Conservation (phyloP, 2,888 invertebrate genomes). For the Chironomus tentans region DNA sequence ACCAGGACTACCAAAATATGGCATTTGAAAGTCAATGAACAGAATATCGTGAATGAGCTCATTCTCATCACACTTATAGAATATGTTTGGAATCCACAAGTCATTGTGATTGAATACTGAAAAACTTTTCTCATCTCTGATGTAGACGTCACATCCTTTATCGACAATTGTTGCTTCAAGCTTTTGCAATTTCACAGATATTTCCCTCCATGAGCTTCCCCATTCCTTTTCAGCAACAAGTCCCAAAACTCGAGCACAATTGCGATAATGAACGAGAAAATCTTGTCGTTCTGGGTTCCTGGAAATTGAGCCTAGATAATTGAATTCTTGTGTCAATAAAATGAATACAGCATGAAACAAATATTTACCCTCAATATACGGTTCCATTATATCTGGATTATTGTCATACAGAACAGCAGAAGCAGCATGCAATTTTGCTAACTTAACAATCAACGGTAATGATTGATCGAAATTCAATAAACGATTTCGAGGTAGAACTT, state of each 20-base stretch:
- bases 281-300: slow-evolving; percentile 39
- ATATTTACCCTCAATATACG: slow-evolving; percentile 33
- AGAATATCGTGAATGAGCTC: slow-evolving; percentile 37
- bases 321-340: too few relatives aligned
- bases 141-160: slow-evolving; percentile 36
- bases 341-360: too few relatives aligned
- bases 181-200: slow-evolving; percentile 39
- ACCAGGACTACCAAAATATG: slow-evolving; percentile 39
- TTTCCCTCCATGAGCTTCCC: slow-evolving; percentile 37
- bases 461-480: slow-evolving; percentile 49
- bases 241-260: slow-evolving; percentile 38
- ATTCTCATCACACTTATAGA: slow-evolving; percentile 38
- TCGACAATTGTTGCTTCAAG: slow-evolving; percentile 38
- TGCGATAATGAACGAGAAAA: slow-evolving; percentile 38
- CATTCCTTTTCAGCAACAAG: slow-evolving; percentile 37
- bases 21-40: slow-evolving; percentile 39
- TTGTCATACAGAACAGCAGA: slow-evolving; percentile 38
- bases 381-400: slow-evolving; percentile 36
- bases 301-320: slow-evolving; percentile 34
- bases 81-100: slow-evolving; percentile 40
- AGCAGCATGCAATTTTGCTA: slow-evolving; percentile 50
- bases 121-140: slow-evolving; percentile 34
- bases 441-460: slow-evolving; percentile 44
- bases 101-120: slow-evolving; percentile 39
- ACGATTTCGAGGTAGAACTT: slow-evolving; percentile 45